Evolutionary conservation across 2,113 vertebrate genomes (phyloP), one percentile per base, ranked within the genome.

Genomic region (Hypocryptadius cinnamomeus): DNA sequence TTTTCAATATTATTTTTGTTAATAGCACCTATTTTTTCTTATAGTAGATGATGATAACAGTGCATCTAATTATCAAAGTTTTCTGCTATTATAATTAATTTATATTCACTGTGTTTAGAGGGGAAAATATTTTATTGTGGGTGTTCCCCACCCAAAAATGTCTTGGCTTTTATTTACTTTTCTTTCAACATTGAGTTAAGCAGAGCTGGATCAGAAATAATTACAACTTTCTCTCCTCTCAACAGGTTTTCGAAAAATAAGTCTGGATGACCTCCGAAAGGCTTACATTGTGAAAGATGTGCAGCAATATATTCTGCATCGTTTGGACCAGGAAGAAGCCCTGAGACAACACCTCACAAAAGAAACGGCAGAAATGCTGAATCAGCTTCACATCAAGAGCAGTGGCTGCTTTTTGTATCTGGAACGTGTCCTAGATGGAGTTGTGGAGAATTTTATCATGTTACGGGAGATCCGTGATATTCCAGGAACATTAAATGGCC

Each of bases 351-450:
- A 99, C 85, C 98, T 99, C 70, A 99, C 99, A 44, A 99, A 99
- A 96, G 99, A 99, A 97, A 99, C 99, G 0, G 99, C 99, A 3
- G 99, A 99, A 97, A 99, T 99, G 98, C 97, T 99, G 57, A 99
- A 99, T 95, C 99, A 99, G 82, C 98, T 99, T 81, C 99, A 99
- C 96, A 99, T 99, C 94, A 99, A 99, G 95, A 99, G 99, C 98
- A 99, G 99, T 0, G 99, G 99, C 30, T 99, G 99, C 94, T 99
- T 99, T 97, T 97, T 99, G 59, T 99, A 99, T 73, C 98, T 99
- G 88, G 99, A 99, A 79, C 98, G 99, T 4, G 99, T 99, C 89
- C 97, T 99, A 42, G 99, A 99, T 57, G 99, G 99, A 25, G 99
- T 99, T 15, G 99, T 99, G 68, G 99, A 99, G 97, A 99, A 98